A percentile compares a stretch with the other conserved stretches of the same genome.
Conservation (phyloP, 2,888 invertebrate species). For the Andrena haemorrhoa region DNA sequence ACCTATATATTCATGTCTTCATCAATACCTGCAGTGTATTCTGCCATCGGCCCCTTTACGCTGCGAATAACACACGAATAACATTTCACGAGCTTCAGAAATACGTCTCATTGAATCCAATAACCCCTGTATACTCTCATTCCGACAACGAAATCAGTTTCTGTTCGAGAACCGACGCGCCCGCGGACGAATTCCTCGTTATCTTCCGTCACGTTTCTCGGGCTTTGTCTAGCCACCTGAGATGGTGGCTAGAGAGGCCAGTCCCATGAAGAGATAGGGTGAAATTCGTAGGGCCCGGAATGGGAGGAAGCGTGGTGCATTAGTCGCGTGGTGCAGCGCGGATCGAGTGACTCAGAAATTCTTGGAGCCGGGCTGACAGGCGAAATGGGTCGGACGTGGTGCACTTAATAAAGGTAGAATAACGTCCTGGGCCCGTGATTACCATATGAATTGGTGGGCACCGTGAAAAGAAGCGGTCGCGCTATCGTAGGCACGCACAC, state of each 20-base stretch:
- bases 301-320: slow-evolving; percentile 23
- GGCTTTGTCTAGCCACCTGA: neutral
- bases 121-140: no score
- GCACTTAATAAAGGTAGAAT: slow-evolving; percentile 78
- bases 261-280: neutral
- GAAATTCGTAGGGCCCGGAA: slow-evolving; percentile 12
- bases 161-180: no score
- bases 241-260: neutral
- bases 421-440: slow-evolving; percentile 72
- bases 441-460: slow-evolving; percentile 79
- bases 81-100: no score
- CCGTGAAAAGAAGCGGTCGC: slow-evolving; percentile 61
- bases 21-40: no score
- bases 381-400: slow-evolving; percentile 77
- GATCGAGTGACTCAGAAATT: slow-evolving; percentile 72
- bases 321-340: slow-evolving; percentile 53
- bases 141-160: no score
- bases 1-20: no score
- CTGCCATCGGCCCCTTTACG: no score
- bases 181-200: neutral
- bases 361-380: slow-evolving; percentile 74
- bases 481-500: slow-evolving; percentile 36
- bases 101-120: no score
- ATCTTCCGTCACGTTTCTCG: neutral
- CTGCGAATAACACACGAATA: no score